These are phyloP conservation scores for Burhinus oedicnemus DNA, from an alignment of 2,113 vertebrate genomes.

Conservation along the genomic window DNA sequence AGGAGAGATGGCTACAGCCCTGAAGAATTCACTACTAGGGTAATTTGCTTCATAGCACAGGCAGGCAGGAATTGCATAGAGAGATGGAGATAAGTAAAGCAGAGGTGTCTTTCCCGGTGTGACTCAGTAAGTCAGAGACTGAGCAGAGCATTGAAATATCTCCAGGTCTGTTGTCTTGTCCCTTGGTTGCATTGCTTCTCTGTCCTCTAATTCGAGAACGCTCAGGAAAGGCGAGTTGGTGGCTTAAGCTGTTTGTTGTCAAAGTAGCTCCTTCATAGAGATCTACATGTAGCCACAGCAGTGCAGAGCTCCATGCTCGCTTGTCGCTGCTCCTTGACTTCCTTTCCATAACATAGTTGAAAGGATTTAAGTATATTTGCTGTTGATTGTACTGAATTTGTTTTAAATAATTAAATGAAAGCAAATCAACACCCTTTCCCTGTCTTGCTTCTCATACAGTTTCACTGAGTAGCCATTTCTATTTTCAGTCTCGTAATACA, in stretches of 20 bases:
- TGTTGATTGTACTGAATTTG: not conserved
- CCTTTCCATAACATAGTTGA: not conserved
- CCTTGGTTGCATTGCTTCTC: not conserved
- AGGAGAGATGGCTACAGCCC: not conserved
- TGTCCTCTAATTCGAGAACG: accelerated
- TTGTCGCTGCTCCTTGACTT: not conserved
- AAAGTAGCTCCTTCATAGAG: not conserved
- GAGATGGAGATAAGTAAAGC: not conserved
- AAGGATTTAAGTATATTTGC: not conserved
- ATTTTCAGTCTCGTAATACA: accelerated
- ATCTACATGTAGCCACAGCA: not conserved
- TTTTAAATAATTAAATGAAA: not conserved
- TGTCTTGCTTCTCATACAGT: not conserved
- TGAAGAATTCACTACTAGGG: not conserved
- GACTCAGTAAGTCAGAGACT: not conserved
- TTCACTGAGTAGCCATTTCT: not conserved
- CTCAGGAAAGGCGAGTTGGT: not conserved
- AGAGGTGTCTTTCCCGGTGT: not conserved
- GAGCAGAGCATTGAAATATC: not conserved
- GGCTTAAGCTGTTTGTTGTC: not conserved
- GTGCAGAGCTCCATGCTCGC: not conserved
- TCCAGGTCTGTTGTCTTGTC: not conserved
- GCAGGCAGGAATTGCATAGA: not conserved
- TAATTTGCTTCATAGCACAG: not conserved
- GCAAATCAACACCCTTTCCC: not conserved